Conservation (phyloP, 2,888 invertebrate species). For the Schizaphis graminum region DNA sequence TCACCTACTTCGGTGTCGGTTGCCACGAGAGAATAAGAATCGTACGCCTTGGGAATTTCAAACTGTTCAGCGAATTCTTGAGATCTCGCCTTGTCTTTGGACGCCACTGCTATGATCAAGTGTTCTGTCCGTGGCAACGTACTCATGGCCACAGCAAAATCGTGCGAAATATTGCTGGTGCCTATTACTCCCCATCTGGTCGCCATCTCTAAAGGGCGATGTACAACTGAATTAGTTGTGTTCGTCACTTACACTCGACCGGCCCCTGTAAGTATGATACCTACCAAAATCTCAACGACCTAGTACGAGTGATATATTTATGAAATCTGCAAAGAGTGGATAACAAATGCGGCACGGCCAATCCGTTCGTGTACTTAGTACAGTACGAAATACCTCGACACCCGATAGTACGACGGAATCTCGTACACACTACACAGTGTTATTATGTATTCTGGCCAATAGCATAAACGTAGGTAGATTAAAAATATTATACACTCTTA, state of each 20-base stretch:
- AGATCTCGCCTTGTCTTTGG: constrained; percentile 80
- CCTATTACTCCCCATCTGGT: constrained; percentile 89
- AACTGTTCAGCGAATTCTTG: constrained; percentile 83
- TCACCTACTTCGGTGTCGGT: constrained; percentile 82
- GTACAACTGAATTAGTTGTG: neutral
- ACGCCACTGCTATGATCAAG: constrained; percentile 82
- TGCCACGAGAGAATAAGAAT: constrained; percentile 84
- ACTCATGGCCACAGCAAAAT: constrained; percentile 82
- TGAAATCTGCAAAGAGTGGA: neutral
- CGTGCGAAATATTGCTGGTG: constrained; percentile 88
- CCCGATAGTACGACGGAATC: neutral
- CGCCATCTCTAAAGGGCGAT: constrained; percentile 72
- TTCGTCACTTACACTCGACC: neutral
- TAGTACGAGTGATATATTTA: neutral
- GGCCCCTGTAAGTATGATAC: neutral
- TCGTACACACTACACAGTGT: neutral
- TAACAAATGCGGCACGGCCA: neutral
- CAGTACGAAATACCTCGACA: neutral
- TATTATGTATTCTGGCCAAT: neutral
- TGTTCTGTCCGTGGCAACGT: constrained; percentile 81
- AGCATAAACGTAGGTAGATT: neutral
- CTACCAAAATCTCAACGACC: neutral
- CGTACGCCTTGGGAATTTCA: constrained; percentile 80
- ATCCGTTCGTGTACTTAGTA: neutral
- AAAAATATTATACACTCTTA: neutral